Evolutionary conservation across 2,797 vertebrate genomes (phyloP).

Genomic region (Esox masquinongy): DNA sequence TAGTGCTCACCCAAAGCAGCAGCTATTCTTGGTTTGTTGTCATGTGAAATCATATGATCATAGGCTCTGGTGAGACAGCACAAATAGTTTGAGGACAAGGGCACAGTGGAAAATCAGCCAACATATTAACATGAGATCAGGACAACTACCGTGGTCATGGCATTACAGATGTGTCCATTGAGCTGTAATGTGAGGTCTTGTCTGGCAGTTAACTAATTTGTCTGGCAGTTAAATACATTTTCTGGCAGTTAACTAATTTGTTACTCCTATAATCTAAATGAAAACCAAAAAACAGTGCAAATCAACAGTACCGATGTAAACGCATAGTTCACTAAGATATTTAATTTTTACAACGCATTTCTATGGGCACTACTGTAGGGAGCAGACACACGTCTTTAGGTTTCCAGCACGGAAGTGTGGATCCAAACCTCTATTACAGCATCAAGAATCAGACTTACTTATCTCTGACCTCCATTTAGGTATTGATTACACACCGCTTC

Average conservation of each 20-base stretch:
- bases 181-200: constrained; percentile 49
- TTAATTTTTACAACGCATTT: no score
- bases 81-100: background rate
- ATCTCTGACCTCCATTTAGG: constrained; percentile 13
- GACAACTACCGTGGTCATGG: background rate
- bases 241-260: no score
- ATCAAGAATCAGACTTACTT: background rate
- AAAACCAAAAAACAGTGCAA: no score
- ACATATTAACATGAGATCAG: background rate
- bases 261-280: no score
- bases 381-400: background rate
- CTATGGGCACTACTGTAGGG: background rate
- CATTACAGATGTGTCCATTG: constrained; percentile 8
- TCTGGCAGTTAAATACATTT: no score
- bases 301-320: no score
- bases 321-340: no score
- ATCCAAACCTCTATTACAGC: background rate
- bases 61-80: background rate
- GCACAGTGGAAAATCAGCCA: background rate
- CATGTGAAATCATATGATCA: background rate
- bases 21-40: no score
- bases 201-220: constrained; percentile 22
- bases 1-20: no score
- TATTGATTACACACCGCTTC: constrained; percentile 9
- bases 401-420: background rate